Evolutionary conservation across 2,888 invertebrate species (phyloP).

Genomic region (Tenthredo scrophulariae): DNA sequence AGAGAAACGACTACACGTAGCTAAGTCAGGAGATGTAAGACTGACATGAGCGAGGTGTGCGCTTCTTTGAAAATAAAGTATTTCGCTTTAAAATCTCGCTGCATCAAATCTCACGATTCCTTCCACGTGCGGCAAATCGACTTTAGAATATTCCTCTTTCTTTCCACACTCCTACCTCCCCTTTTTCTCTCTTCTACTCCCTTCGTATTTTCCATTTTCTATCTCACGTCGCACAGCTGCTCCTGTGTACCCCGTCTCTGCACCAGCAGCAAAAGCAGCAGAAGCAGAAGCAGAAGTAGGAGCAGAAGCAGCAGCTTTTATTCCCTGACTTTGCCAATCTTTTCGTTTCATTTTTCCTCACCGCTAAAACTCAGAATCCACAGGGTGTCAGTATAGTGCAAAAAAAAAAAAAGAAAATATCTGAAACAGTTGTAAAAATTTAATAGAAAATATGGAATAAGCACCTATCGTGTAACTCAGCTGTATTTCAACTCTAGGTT

Average conservation of each 20-base stretch:
- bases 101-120: slow-evolving; percentile 51
- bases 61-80: slow-evolving; percentile 39
- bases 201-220: background rate
- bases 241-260: slow-evolving; percentile 7
- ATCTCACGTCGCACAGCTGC: slow-evolving; percentile 13
- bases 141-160: slow-evolving; percentile 45
- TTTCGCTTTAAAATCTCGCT: slow-evolving; percentile 12
- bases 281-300: background rate
- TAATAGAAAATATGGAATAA: background rate
- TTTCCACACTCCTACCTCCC: slow-evolving; percentile 19
- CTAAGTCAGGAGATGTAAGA: slow-evolving; percentile 10
- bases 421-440: background rate
- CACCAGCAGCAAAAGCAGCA: background rate
- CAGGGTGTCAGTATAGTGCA: background rate
- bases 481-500: too few relatives aligned
- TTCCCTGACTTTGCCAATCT: slow-evolving; percentile 32
- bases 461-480: background rate
- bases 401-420: too few relatives aligned
- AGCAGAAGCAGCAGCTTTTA: background rate
- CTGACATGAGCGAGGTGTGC: background rate
- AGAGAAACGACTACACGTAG: slow-evolving; percentile 10
- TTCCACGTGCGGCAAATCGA: slow-evolving; percentile 49
- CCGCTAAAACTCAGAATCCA: background rate
- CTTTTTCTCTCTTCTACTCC: background rate
- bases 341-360: slow-evolving; percentile 33